These are phyloP conservation scores for Euclidia mi DNA, from an alignment of 2,888 invertebrate genomes.

Conservation along the genomic window DNA sequence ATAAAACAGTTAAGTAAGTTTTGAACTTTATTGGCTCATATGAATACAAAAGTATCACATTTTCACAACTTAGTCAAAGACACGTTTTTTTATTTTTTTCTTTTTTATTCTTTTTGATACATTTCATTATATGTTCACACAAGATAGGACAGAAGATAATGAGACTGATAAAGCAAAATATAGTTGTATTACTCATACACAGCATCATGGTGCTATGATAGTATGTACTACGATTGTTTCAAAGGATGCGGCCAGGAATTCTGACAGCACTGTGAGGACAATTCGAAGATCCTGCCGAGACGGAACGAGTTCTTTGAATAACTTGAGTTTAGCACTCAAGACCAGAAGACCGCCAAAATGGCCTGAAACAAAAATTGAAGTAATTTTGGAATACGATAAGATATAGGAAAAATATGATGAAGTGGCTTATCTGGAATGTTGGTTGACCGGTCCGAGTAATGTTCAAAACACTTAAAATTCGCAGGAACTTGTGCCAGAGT, in stretches of 20 bases:
- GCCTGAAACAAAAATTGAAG: slow-evolving; percentile 72
- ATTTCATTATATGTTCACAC: slow-evolving; percentile 16
- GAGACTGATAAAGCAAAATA: too few relatives aligned
- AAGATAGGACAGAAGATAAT: slow-evolving; percentile 7
- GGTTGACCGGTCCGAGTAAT: slow-evolving; percentile 21
- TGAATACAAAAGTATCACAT: too few relatives aligned
- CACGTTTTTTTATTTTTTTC: neutral
- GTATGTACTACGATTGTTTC: too few relatives aligned
- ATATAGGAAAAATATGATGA: slow-evolving; percentile 36
- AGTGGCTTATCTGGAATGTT: slow-evolving; percentile 55
- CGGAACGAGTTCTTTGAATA: too few relatives aligned
- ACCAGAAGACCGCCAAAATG: neutral
- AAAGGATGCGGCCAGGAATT: too few relatives aligned
- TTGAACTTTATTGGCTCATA: slow-evolving; percentile 3
- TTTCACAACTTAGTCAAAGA: too few relatives aligned
- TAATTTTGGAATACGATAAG: slow-evolving; percentile 66
- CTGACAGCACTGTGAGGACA: too few relatives aligned
- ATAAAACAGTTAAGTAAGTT: neutral
- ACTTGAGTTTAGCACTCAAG: too few relatives aligned
- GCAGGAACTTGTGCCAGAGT: neutral
- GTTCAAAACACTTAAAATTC: slow-evolving; percentile 17
- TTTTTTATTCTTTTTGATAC: neutral
- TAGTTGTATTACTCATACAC: neutral
- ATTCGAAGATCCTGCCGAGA: neutral
- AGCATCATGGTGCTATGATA: slow-evolving; percentile 10